phyloP scores from a whole-genome alignment of 2,113 vertebrate genomes.

The Scalopus aquaticus region DNA sequence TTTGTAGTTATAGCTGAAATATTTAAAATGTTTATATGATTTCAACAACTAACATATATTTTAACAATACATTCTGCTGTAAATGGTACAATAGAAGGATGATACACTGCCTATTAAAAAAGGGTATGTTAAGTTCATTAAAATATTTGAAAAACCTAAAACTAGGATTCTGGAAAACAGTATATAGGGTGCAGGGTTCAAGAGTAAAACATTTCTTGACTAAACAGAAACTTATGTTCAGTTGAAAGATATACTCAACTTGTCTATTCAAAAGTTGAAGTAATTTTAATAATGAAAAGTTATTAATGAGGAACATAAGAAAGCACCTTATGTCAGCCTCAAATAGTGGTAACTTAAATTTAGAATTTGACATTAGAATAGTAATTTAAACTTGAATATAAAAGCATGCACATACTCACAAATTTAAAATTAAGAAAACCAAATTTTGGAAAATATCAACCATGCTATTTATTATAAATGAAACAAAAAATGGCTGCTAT shows the following conservation, averaged over 20 bases:
- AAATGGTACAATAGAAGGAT: neutral
- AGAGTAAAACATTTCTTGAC: neutral
- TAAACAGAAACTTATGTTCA: neutral
- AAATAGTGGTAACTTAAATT: neutral
- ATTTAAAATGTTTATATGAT: neutral
- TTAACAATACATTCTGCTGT: neutral
- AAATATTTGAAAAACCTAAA: neutral
- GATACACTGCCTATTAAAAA: neutral
- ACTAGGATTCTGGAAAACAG: neutral
- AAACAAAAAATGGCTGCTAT: neutral
- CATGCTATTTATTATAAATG: neutral
- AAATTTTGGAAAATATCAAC: neutral
- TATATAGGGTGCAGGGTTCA: neutral
- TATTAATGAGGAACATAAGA: neutral
- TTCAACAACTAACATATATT: neutral
- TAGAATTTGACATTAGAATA: neutral
- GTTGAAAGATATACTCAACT: neutral
- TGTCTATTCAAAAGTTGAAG: neutral
- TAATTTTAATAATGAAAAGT: constrained; percentile 10
- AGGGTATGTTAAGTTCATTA: neutral
- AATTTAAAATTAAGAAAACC: neutral
- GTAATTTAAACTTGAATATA: neutral
- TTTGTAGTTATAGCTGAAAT: neutral
- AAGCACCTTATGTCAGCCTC: neutral
- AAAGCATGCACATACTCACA: neutral